A percentile compares a stretch with the other conserved stretches of the same genome.
phyloP scores from a whole-genome alignment of 1,140 invertebrate genomes.

The Drosophila bocki region DNA sequence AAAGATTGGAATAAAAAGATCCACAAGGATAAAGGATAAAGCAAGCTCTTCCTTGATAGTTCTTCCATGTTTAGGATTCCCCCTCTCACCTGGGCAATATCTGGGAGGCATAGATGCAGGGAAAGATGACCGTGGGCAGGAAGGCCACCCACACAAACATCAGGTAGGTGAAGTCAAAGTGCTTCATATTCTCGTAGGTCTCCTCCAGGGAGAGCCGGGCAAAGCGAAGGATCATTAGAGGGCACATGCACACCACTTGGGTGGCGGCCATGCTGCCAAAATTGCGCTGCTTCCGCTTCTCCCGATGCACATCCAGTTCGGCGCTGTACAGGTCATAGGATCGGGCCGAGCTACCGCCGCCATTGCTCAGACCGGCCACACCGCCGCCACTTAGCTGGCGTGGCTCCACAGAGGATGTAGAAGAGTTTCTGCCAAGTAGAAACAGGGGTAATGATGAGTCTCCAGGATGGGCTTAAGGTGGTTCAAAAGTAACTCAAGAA shows the following conservation, averaged over 20 bases:
- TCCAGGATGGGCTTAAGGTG: too few species aligned
- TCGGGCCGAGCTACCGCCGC: conserved; percentile 35
- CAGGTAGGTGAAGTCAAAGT: conserved; percentile 90
- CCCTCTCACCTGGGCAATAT: conserved; percentile 87
- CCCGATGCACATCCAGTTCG: conserved; percentile 88
- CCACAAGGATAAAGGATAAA: neutral
- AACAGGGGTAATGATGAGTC: neutral
- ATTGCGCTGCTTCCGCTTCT: conserved; percentile 89
- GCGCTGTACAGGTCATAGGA: conserved; percentile 86
- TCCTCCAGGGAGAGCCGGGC: conserved; percentile 89
- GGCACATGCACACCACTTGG: conserved; percentile 89
- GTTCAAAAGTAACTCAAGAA: conserved; percentile 38
- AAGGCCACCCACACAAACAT: conserved; percentile 91
- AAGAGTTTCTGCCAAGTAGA: conserved; percentile 70
- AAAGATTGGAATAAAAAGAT: neutral
- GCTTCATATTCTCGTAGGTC: conserved; percentile 89
- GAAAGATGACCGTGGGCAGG: conserved; percentile 89
- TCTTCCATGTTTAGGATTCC: neutral
- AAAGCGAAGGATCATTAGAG: conserved; percentile 89
- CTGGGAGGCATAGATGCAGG: conserved; percentile 88
- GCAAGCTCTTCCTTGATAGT: neutral
- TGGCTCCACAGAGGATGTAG: conserved; percentile 70
- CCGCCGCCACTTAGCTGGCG: conserved; percentile 65
- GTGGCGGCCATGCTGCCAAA: conserved; percentile 88
- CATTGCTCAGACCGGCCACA: conserved; percentile 65